These are phyloP conservation scores for Sarcophaga caerulescens DNA, from an alignment of 2,888 invertebrate genomes.

Conservation along the genomic window DNA sequence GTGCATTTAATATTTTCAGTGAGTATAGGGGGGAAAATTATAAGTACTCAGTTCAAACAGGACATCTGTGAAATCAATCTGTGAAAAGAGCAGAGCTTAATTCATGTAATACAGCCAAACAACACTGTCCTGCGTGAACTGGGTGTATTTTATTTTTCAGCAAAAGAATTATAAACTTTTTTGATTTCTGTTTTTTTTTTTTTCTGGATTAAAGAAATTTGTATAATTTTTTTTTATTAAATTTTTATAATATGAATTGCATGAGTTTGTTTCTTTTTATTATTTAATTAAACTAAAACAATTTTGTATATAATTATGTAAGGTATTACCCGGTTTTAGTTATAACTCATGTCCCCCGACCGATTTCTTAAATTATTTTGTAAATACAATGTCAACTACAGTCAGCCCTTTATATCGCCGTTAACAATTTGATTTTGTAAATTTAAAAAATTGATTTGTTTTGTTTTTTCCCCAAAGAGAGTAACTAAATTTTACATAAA, in stretches of 20 bases:
- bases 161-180: too few relatives aligned
- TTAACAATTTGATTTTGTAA: slow-evolving; percentile 26
- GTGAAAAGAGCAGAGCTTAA: not conserved
- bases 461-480: slow-evolving; percentile 24
- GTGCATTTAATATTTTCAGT: slow-evolving; percentile 93
- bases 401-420: slow-evolving; percentile 7
- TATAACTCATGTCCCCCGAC: slow-evolving; percentile 59
- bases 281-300: not conserved
- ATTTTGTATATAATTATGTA: not conserved
- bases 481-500: slow-evolving; percentile 69
- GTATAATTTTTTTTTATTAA: not conserved
- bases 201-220: not conserved
- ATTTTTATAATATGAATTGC: slow-evolving; percentile 15
- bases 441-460: slow-evolving; percentile 45
- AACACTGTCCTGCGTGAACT: too few relatives aligned
- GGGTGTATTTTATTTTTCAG: too few relatives aligned
- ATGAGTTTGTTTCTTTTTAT: slow-evolving; percentile 43
- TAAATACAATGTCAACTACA: slow-evolving; percentile 36
- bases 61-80: slow-evolving; percentile 11
- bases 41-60: not conserved
- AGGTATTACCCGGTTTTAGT: slow-evolving; percentile 40
- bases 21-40: slow-evolving; percentile 72
- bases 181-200: not conserved
- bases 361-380: slow-evolving; percentile 9
- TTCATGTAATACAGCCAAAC: too few relatives aligned